Evolutionary conservation across 1,140 invertebrate genomes (phyloP).

Genomic region (Parasteatoda tepidariorum): DNA sequence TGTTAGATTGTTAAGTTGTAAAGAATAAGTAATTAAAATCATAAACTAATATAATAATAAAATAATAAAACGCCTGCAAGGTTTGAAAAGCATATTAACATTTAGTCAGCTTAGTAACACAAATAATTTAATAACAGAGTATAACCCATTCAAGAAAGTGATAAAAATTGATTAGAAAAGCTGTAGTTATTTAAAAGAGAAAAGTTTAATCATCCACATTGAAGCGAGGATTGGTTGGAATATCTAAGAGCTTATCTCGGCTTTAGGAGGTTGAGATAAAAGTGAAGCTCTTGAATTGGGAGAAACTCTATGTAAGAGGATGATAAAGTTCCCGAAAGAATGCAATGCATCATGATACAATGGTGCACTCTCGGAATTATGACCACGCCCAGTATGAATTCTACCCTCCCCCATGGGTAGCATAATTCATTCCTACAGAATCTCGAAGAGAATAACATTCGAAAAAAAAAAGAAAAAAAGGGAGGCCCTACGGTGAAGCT

Average conservation of each 20-base stretch:
- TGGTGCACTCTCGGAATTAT: conserved; percentile 54
- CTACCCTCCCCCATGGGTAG: conserved; percentile 37
- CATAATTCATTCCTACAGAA: conserved; percentile 53
- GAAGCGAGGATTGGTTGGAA: too few relatives aligned
- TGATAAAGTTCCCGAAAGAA: conserved; percentile 18
- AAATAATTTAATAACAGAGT: too few relatives aligned
- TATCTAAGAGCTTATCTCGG: not conserved
- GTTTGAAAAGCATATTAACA: too few relatives aligned
- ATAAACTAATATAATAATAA: too few relatives aligned
- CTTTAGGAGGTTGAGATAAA: not conserved
- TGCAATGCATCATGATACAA: conserved; percentile 57
- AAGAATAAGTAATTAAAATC: too few relatives aligned
- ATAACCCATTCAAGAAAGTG: too few relatives aligned
- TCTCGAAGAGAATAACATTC: not conserved
- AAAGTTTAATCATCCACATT: too few relatives aligned
- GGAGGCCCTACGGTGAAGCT: not conserved
- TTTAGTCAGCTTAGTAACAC: too few relatives aligned
- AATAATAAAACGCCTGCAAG: too few relatives aligned
- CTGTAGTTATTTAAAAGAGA: too few relatives aligned
- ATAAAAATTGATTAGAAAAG: too few relatives aligned
- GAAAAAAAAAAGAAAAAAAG: conserved; percentile 3
- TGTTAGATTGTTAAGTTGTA: too few relatives aligned
- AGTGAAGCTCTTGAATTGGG: not conserved
- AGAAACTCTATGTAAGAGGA: not conserved
- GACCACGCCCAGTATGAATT: conserved; percentile 43